A percentile compares a stretch with the other conserved stretches of the same genome.
Conservation (phyloP, 1,140 invertebrate genomes). For the Calephelis virginiensis region DNA sequence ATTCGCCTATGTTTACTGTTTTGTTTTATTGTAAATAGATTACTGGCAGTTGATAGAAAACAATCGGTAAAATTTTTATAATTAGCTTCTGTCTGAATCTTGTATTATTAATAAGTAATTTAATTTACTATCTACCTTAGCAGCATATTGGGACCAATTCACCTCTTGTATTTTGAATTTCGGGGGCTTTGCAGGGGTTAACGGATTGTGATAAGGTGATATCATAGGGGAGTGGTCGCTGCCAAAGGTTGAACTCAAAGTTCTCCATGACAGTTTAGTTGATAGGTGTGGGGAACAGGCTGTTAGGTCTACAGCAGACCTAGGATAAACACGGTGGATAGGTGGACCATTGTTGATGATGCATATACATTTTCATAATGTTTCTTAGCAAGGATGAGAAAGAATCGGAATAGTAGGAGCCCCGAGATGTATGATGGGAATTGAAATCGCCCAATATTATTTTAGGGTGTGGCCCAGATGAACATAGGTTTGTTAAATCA, state of each 20-base stretch:
- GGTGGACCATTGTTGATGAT: slow-evolving; percentile 27
- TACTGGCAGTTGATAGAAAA: too few relatives aligned
- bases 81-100: too few relatives aligned
- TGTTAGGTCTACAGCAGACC: slow-evolving; percentile 17
- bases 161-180: slow-evolving; percentile 1
- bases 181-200: not conserved
- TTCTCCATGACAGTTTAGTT: not conserved
- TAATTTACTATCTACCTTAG: not conserved
- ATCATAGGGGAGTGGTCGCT: not conserved
- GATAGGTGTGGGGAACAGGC: slow-evolving; percentile 14
- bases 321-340: slow-evolving; percentile 13
- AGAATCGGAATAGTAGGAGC: slow-evolving; percentile 20
- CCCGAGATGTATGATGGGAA: slow-evolving; percentile 24
- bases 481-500: slow-evolving; percentile 3
- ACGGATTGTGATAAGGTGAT: not conserved
- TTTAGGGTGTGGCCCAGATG: slow-evolving; percentile 15
- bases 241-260: too few relatives aligned
- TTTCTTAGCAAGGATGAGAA: slow-evolving; percentile 12
- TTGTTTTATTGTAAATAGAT: too few relatives aligned
- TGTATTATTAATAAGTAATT: too few relatives aligned
- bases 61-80: too few relatives aligned
- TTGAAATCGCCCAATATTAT: slow-evolving; percentile 26
- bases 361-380: slow-evolving; percentile 22
- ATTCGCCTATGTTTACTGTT: too few relatives aligned
- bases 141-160: not conserved